A percentile compares a stretch with the other conserved stretches of the same genome.
These are phyloP conservation scores for Australoheros facetus DNA, from an alignment of 2,797 vertebrate species.

Conservation along the genomic window DNA sequence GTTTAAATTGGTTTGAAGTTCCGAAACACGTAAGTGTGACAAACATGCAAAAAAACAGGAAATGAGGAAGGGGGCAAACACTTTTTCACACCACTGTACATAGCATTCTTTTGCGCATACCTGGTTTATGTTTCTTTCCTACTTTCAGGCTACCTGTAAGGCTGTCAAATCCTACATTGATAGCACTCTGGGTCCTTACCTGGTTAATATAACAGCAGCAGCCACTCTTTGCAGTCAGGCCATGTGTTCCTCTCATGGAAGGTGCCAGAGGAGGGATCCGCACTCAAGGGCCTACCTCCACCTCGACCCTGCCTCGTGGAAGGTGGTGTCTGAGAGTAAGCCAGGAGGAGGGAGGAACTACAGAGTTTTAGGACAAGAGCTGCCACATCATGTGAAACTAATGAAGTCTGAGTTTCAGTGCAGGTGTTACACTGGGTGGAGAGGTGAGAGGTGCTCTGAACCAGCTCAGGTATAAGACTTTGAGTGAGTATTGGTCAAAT, in stretches of 20 bases:
- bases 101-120: background rate
- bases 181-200: slow-evolving; percentile 83
- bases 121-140: background rate
- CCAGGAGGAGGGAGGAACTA: slow-evolving; percentile 58
- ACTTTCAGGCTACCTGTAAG: slow-evolving; percentile 82
- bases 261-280: slow-evolving; percentile 80
- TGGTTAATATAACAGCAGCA: slow-evolving; percentile 88
- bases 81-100: too few relatives aligned
- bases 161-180: slow-evolving; percentile 86
- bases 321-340: slow-evolving; percentile 68
- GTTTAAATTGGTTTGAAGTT: too few relatives aligned
- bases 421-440: slow-evolving; percentile 87
- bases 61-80: too few relatives aligned
- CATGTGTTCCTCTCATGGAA: slow-evolving; percentile 85
- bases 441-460: slow-evolving; percentile 77
- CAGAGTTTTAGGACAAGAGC: slow-evolving; percentile 65
- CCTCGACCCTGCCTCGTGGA: slow-evolving; percentile 81
- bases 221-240: slow-evolving; percentile 84
- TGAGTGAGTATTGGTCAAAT: background rate
- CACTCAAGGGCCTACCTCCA: slow-evolving; percentile 80
- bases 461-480: background rate
- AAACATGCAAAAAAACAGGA: too few relatives aligned
- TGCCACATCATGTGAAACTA: slow-evolving; percentile 5
- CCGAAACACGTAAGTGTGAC: too few relatives aligned
- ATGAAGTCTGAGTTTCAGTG: slow-evolving; percentile 84